These are phyloP conservation scores for Diacarnus erythraeanus DNA, from an alignment of 37 sponge, comb jelly and placozoan species.

Conservation along the genomic window DNA sequence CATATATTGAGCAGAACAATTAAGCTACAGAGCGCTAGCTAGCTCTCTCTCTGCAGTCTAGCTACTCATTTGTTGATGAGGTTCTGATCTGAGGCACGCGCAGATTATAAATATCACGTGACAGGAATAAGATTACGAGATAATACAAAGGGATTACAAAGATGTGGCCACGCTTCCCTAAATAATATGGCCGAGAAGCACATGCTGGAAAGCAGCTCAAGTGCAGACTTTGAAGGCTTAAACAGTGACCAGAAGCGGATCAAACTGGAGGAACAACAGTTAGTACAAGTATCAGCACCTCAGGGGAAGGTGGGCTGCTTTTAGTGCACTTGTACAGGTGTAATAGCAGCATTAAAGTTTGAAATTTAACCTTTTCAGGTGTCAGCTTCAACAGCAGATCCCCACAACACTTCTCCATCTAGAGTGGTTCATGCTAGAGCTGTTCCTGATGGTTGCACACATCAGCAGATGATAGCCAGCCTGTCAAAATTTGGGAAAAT, in stretches of 20 bases:
- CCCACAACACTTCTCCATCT: conserved; percentile 86
- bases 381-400: conserved; percentile 57
- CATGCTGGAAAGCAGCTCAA: conserved; percentile 41
- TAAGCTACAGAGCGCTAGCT: not conserved
- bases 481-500: conserved; percentile 80
- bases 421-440: conserved; percentile 88
- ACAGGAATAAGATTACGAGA: not conserved
- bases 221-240: conserved; percentile 17
- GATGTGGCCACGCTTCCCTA: not conserved
- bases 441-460: conserved; percentile 91
- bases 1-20: not conserved
- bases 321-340: not conserved
- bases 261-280: conserved; percentile 75
- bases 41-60: no score
- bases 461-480: conserved; percentile 57
- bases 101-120: no score
- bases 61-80: no score
- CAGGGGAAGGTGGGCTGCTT: not conserved
- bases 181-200: conserved; percentile 87
- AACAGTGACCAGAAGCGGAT: conserved; percentile 65
- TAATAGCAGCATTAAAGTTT: not conserved
- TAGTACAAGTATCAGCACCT: not conserved
- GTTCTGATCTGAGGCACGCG: no score
- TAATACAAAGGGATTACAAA: not conserved
- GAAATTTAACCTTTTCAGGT: conserved; percentile 10